Evolutionary conservation across 1,140 invertebrate species (phyloP), one percentile per base, ranked within the genome.

Genomic region (Bombus pyrosoma): DNA sequence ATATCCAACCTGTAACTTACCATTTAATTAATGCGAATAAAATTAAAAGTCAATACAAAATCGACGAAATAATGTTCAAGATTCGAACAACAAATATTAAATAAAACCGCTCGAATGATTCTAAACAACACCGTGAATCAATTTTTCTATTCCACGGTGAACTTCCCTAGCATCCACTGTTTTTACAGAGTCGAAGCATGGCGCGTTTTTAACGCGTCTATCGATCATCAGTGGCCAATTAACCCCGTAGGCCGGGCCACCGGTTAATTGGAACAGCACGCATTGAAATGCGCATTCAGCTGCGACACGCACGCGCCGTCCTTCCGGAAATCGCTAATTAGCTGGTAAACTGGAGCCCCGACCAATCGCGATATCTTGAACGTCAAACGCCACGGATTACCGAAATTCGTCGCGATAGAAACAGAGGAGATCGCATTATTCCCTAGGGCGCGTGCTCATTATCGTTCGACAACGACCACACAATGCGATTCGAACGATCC

Each of bases 141-240:
- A 47, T 47, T 47, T 47, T 47, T 47, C 43, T 47, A 15, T 15
- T 47, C n/a, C 5, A n/a, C 28, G 8, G 9, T 10, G 13, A 59
- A 47, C 15, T 62, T 15, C 6, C 37, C 6, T 5, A 1, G 62
- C 32, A 5, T 25, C 4, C 1, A 12, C 22, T 34, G 59, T 79
- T 71, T 59, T 22, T 47, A 25, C 37, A 28, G 25, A 78, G 15
- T 25, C 34, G 15, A 18, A 53, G 66, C 47, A 9, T 8, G 47
- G 47, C 47, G 8, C 39, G 69, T 80, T 85, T 80, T 85, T 80
- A 62, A 80, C 12, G 13, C 41, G 68, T 15, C 53, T 53, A 85
- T 85, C 83, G 83, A 85, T 85, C 83, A 85, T 72, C 68, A 25
- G 66, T 9, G 83, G 57, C 77, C 77, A 85, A 85, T 85, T 80